A percentile compares a stretch with the other conserved stretches of the same genome.
Evolutionary conservation across 2,888 invertebrate genomes (phyloP).

Genomic region (Aphodius granarius): DNA sequence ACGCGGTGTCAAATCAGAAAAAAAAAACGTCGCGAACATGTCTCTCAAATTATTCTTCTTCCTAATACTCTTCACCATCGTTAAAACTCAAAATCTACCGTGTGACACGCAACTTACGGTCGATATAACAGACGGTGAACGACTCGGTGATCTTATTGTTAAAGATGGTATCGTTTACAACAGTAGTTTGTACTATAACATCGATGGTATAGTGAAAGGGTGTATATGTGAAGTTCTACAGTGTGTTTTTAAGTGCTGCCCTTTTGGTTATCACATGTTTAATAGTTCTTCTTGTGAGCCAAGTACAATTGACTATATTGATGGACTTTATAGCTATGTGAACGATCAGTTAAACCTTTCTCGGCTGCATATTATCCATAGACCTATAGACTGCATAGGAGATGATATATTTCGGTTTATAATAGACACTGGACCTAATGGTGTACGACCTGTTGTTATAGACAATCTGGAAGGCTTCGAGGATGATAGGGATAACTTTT

Average conservation of each 20-base stretch:
- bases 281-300: conserved; percentile 14
- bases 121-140: conserved; percentile 27
- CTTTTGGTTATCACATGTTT: conserved; percentile 9
- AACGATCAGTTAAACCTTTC: background rate
- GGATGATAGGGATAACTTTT: conserved; percentile 18
- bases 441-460: conserved; percentile 5
- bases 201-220: conserved; percentile 18
- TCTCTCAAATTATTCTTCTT: background rate
- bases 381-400: conserved; percentile 20
- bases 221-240: conserved; percentile 21
- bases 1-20: background rate
- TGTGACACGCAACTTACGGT: conserved; percentile 23
- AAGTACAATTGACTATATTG: background rate
- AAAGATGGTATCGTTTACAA: conserved; percentile 24
- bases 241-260: conserved; percentile 25
- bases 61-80: background rate
- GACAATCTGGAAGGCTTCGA: conserved; percentile 15
- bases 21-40: background rate
- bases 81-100: conserved; percentile 5
- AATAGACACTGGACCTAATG: conserved; percentile 17
- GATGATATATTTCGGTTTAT: conserved; percentile 16
- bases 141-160: conserved; percentile 15
- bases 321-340: conserved; percentile 16
- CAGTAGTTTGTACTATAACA: conserved; percentile 18
- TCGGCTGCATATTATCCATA: conserved; percentile 14